These are phyloP conservation scores for Nycteola revayana DNA, from an alignment of 2,888 invertebrate genomes.

Conservation along the genomic window DNA sequence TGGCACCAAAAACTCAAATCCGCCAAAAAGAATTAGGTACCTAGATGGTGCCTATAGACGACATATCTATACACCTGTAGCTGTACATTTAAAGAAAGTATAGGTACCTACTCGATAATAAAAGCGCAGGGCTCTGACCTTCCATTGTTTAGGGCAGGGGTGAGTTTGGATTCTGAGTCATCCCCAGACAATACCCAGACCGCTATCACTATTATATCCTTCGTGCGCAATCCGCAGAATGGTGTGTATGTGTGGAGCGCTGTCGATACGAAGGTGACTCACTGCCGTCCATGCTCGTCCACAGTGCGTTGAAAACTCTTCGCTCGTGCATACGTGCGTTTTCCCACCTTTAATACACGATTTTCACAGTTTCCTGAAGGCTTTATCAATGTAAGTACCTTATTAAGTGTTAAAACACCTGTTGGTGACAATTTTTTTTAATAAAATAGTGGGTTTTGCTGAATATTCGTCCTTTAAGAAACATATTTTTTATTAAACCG, in stretches of 20 bases:
- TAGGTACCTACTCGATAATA: no score
- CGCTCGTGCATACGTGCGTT: conserved; percentile 44
- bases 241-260: conserved; percentile 18
- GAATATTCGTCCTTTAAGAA: no score
- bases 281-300: conserved; percentile 29
- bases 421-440: no score
- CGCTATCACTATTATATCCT: conserved; percentile 8
- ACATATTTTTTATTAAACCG: no score
- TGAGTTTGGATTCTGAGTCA: conserved; percentile 1
- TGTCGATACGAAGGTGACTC: conserved; percentile 44
- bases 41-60: no score
- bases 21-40: no score
- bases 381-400: conserved; percentile 31
- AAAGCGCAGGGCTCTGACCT: not conserved
- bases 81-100: no score
- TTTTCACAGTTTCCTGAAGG: conserved; percentile 5
- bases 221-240: conserved; percentile 17
- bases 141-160: conserved; percentile 2
- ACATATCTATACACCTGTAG: no score
- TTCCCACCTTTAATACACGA: conserved; percentile 29
- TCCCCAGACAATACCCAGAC: not conserved
- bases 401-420: no score
- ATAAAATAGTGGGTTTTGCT: no score
- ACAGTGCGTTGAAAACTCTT: conserved; percentile 39
- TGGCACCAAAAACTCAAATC: no score